Conservation (phyloP, 2,797 vertebrate genomes). For the Mus minutoides region DNA sequence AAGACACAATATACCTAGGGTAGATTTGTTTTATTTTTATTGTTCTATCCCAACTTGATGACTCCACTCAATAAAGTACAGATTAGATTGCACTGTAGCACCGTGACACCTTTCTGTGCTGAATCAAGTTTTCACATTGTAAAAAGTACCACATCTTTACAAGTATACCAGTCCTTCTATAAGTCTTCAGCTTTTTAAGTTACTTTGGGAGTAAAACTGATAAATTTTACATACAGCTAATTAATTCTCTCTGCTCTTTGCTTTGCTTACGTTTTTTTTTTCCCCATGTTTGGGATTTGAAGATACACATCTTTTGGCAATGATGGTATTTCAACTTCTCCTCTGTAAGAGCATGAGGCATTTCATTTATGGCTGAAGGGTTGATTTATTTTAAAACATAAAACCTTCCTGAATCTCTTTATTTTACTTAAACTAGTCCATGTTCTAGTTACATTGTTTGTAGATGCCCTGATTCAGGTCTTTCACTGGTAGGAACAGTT, state of each 20-base stretch:
- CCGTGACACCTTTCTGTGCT: not conserved
- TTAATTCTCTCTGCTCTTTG: constrained; percentile 51
- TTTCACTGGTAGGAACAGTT: constrained; percentile 72
- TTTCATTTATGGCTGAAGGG: constrained; percentile 59
- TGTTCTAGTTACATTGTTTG: constrained; percentile 67
- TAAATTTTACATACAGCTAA: constrained; percentile 48
- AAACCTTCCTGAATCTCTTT: constrained; percentile 59
- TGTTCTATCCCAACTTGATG: constrained; percentile 40
- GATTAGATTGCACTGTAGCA: not conserved
- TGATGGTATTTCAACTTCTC: constrained; percentile 69
- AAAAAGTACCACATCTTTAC: constrained; percentile 1
- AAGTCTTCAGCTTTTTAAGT: constrained; percentile 47
- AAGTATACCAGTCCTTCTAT: not conserved
- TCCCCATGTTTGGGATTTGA: constrained; percentile 49
- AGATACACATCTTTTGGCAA: constrained; percentile 37
- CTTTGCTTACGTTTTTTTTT: constrained; percentile 58
- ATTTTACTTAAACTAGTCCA: constrained; percentile 63
- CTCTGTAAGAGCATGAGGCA: constrained; percentile 47
- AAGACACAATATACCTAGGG: not conserved
- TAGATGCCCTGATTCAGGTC: constrained; percentile 64
- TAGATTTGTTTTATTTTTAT: constrained; percentile 39
- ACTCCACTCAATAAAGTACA: constrained; percentile 23
- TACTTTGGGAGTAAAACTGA: constrained; percentile 43
- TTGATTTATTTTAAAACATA: constrained; percentile 70
- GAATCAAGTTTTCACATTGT: not conserved